Evolutionary conservation across 1,140 invertebrate species (phyloP).

Genomic region (Drosophila prosaltans): DNA sequence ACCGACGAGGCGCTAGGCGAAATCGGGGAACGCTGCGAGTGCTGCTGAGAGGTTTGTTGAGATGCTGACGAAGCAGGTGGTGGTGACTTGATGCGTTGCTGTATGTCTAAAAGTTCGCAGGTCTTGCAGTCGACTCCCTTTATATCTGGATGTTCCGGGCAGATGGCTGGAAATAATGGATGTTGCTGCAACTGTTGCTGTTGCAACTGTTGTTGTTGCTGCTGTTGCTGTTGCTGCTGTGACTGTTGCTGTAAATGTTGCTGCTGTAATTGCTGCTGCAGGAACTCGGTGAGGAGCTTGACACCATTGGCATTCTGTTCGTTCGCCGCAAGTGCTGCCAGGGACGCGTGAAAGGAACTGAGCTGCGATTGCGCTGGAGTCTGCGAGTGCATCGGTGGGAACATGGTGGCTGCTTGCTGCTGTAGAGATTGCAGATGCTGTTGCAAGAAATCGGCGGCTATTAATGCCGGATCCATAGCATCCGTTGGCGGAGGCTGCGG

Average conservation of each 20-base stretch:
- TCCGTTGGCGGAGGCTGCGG: conserved; percentile 25
- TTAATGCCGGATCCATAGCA: conserved; percentile 24
- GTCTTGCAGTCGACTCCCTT: conserved; percentile 78
- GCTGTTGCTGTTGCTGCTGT: conserved; percentile 52
- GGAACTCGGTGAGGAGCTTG: conserved; percentile 75
- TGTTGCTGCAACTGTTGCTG: conserved; percentile 51
- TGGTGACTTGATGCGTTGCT: conserved; percentile 65
- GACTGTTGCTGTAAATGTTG: conserved; percentile 52
- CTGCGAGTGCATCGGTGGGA: conserved; percentile 40
- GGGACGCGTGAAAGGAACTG: conserved; percentile 71
- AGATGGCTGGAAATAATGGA: conserved; percentile 72
- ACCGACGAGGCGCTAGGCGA: conserved; percentile 85
- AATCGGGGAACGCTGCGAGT: conserved; percentile 80
- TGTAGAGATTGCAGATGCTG: conserved; percentile 48
- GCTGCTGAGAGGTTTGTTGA: conserved; percentile 51
- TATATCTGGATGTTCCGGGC: conserved; percentile 71
- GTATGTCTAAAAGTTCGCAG: conserved; percentile 73
- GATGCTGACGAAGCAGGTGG: conserved; percentile 53
- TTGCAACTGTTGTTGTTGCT: conserved; percentile 53
- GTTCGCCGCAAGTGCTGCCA: conserved; percentile 63
- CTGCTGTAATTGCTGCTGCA: conserved; percentile 71
- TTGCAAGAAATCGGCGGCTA: conserved; percentile 62
- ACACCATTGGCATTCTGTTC: conserved; percentile 69
- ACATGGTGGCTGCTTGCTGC: conserved; percentile 32
- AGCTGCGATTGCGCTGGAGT: conserved; percentile 45